Evolutionary conservation across 2,113 vertebrate species (phyloP).

Genomic region (Donacobius atricapilla): DNA sequence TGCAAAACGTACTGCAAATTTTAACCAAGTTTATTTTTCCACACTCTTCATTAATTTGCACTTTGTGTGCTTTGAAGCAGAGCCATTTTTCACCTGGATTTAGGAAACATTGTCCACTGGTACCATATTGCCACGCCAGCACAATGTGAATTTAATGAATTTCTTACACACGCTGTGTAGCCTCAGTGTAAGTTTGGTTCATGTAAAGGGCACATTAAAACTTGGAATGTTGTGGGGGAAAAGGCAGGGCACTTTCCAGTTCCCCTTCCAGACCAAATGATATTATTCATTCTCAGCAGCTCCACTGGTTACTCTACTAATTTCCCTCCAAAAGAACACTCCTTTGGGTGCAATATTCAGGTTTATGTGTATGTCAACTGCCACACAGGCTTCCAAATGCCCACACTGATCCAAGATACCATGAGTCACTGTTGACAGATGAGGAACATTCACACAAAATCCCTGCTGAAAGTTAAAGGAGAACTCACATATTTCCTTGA

Average conservation of each 20-base stretch:
- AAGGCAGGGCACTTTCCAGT: slow-evolving; percentile 6
- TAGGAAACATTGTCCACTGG: not conserved
- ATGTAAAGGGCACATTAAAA: not conserved
- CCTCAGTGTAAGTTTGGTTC: not conserved
- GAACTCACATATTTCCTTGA: slow-evolving; percentile 13
- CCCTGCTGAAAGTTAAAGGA: not conserved
- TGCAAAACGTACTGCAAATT: not conserved
- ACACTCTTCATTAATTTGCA: not conserved
- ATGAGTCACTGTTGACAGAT: slow-evolving; percentile 40
- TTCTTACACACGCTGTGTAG: not conserved
- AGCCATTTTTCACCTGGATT: not conserved
- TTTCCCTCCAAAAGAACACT: slow-evolving; percentile 5
- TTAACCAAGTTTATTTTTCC: not conserved
- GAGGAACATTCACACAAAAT: slow-evolving; percentile 45
- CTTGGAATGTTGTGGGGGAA: not conserved
- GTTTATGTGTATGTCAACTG: slow-evolving; percentile 15
- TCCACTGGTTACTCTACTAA: not conserved
- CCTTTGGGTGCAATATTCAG: slow-evolving; percentile 44
- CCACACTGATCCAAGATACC: slow-evolving; percentile 23
- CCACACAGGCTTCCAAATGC: slow-evolving; percentile 34
- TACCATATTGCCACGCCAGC: not conserved
- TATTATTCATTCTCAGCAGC: slow-evolving; percentile 32
- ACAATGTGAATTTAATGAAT: not conserved
- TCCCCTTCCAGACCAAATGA: slow-evolving; percentile 26
- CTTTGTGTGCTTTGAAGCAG: not conserved